Conservation (phyloP, 1,140 invertebrate genomes). For the Meloidogyne chitwoodi region DNA sequence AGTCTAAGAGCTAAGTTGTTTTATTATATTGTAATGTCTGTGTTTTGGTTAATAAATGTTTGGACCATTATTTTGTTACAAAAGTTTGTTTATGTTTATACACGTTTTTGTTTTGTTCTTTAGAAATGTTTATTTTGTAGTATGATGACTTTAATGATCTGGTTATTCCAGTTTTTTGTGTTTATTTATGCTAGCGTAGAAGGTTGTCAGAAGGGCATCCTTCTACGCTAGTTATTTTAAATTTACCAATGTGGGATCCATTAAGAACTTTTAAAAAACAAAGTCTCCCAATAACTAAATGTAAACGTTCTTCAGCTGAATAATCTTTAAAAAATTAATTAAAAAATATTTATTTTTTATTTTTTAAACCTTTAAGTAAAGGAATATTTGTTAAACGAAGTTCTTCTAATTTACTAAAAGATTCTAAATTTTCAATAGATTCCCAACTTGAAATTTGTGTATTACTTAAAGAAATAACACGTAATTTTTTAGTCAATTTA, state of each 20-base stretch:
- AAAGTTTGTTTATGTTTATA: no score
- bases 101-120: no score
- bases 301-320: neutral
- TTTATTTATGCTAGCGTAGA: no score
- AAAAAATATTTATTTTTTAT: slow-evolving; percentile 12
- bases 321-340: neutral
- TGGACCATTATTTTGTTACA: no score
- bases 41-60: no score
- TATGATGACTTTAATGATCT: no score
- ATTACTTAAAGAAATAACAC: slow-evolving; percentile 11
- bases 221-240: no score
- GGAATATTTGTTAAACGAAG: slow-evolving; percentile 17
- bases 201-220: no score
- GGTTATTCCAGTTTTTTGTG: no score
- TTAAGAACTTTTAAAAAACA: slow-evolving; percentile 29
- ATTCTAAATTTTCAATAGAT: slow-evolving; percentile 24
- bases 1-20: no score
- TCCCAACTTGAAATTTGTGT: slow-evolving; percentile 18
- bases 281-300: slow-evolving; percentile 27
- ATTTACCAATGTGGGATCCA: slow-evolving; percentile 24
- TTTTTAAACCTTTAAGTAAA: slow-evolving; percentile 8
- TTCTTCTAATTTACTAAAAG: slow-evolving; percentile 18
- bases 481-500: neutral
- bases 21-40: no score
- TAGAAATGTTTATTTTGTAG: no score